Conservation (phyloP, 2,113 vertebrate species). For the Python bivittatus region DNA sequence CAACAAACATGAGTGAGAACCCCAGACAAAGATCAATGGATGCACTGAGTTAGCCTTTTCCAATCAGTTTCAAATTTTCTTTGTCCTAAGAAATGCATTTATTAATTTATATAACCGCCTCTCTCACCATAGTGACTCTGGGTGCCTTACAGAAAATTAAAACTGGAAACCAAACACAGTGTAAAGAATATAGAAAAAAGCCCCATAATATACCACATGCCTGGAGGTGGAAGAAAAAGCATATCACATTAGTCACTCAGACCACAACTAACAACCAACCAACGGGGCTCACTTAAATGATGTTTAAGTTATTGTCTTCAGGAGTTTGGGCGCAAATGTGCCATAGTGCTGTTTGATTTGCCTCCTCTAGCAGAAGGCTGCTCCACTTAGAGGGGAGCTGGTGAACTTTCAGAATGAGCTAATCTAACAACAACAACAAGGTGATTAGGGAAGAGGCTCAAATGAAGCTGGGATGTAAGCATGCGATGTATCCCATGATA, state of each 20-base stretch:
- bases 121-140: background rate
- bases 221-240: background rate
- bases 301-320: background rate
- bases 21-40: background rate
- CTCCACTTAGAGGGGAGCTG: background rate
- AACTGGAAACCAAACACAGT: background rate
- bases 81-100: background rate
- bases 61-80: background rate
- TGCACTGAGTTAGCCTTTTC: accelerated
- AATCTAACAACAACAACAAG: background rate
- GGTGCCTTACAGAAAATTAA: background rate
- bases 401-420: background rate
- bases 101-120: background rate
- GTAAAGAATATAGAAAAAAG: background rate
- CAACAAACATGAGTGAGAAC: background rate
- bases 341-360: background rate
- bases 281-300: background rate
- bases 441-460: background rate
- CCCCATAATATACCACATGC: background rate
- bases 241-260: background rate
- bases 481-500: background rate
- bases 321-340: background rate
- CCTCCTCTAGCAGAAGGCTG: background rate
- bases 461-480: background rate
- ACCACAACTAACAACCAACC: background rate